Evolutionary conservation across 2,797 vertebrate species (phyloP), one percentile per base, ranked within the genome.

Genomic region (Tadarida brasiliensis): DNA sequence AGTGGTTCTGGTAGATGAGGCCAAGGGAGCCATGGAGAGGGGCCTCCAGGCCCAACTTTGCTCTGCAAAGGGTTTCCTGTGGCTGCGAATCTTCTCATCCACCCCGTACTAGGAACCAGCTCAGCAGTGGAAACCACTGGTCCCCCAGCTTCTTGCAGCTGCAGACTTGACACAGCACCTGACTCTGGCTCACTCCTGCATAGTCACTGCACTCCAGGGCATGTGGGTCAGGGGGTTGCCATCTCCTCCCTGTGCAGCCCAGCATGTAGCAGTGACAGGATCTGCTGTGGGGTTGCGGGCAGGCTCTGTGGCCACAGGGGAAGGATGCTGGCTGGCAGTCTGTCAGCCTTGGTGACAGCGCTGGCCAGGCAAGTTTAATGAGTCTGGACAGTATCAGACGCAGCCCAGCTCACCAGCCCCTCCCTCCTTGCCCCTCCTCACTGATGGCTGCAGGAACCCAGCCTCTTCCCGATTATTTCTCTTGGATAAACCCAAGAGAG

Each of bases 371-470:
- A 90, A 95, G 82, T 91, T 95, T 93, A 96, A 97, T 96, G 94
- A 94, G 80, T 97, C 96, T 97, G 97, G 97, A 97, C 95, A 97
- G 93, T 95, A 24, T 95, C 92, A 96, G 94, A 90, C 67, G 82
- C 77, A 51, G 92, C n/a, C 33, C 17, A 14, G 61, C 81, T 54
- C 0, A 3, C 33, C 19, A 19, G 59, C 81, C 91, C 56, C n/a
- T 11, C 83, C 30, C 30, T 78, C n/a, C 47, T 39, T 11, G 65
- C 61, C 30, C 24, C 16, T 65, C 51, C n/a, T 87, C 57, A 35
- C 74, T 51, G 47, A 10, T 44, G 33, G 71, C 59, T 71, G 33
- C 61, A 87, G 93, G 95, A 91, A 68, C 59, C 49, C 54, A 63
- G 73, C 35, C 78, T 95, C 68, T 95, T 92, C 81, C 70, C 92